phyloP scores from a whole-genome alignment of 1,140 invertebrate genomes.

The Ganaspis sp. region DNA sequence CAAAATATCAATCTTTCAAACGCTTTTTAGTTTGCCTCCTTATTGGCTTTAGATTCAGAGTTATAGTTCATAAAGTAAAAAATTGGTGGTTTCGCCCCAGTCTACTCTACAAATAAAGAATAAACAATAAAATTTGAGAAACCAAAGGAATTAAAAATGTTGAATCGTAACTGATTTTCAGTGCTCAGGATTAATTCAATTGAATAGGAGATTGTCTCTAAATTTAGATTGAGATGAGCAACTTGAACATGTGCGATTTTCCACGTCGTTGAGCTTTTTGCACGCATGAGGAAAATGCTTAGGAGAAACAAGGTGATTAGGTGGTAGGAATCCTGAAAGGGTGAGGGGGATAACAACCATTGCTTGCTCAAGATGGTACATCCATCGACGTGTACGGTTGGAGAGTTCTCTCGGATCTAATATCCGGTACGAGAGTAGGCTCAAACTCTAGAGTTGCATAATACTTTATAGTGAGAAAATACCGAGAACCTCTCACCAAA shows the following conservation, averaged over 20 bases:
- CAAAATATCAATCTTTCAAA: no score
- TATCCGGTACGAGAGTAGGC: conserved; percentile 16
- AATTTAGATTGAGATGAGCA: neutral
- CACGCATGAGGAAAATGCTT: conserved; percentile 14
- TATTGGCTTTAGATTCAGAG: no score
- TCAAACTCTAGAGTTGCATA: neutral
- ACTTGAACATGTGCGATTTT: conserved; percentile 2
- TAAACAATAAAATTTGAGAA: no score
- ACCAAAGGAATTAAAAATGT: neutral
- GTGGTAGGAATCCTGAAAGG: neutral
- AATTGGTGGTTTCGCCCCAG: no score
- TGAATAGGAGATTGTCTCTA: neutral
- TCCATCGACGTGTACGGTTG: neutral
- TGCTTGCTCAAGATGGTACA: conserved; percentile 24
- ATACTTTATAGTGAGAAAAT: no score
- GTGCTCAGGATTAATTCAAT: conserved; percentile 2
- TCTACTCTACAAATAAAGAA: no score
- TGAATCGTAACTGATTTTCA: neutral
- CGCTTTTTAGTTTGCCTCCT: no score
- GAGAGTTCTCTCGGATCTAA: neutral
- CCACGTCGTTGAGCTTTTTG: conserved; percentile 16
- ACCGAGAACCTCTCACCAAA: no score
- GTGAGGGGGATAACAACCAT: conserved; percentile 1
- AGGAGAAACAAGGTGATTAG: conserved; percentile 27
- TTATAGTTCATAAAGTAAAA: no score